These are phyloP conservation scores for Parnassius apollo DNA, from an alignment of 2,888 invertebrate species.

Conservation along the genomic window DNA sequence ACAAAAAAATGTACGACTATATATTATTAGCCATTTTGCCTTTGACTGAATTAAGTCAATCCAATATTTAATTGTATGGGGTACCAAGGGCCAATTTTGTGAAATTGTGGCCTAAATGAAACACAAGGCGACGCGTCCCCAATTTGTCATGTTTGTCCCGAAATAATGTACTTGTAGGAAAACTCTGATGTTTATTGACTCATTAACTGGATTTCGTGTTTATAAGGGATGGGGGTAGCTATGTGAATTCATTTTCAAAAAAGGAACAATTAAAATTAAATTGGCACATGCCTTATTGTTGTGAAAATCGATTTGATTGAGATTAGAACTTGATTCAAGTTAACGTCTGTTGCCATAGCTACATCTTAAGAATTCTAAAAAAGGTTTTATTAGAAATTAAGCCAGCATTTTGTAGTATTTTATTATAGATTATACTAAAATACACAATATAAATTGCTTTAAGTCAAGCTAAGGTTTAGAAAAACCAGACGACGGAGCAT, in stretches of 20 bases:
- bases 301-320: constrained; percentile 4
- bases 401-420: no score
- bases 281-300: constrained; percentile 12
- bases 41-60: no score
- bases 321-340: background rate
- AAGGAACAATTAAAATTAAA: constrained; percentile 1
- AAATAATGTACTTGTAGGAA: constrained; percentile 23
- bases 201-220: constrained; percentile 23
- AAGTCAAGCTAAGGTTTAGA: no score
- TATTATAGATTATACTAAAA: no score
- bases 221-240: constrained; percentile 12
- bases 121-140: constrained; percentile 21
- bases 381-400: no score
- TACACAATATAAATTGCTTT: no score
- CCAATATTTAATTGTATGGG: background rate
- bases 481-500: no score
- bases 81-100: background rate
- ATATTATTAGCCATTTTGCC: no score
- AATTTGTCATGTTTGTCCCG: constrained; percentile 29
- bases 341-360: no score
- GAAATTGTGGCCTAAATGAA: background rate
- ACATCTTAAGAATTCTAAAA: no score
- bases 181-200: constrained; percentile 28
- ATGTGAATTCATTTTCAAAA: constrained; percentile 7
- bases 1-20: no score